Evolutionary conservation across 2,797 vertebrate genomes (phyloP), one percentile per base, ranked within the genome.

Genomic region (Xenops minutus): DNA sequence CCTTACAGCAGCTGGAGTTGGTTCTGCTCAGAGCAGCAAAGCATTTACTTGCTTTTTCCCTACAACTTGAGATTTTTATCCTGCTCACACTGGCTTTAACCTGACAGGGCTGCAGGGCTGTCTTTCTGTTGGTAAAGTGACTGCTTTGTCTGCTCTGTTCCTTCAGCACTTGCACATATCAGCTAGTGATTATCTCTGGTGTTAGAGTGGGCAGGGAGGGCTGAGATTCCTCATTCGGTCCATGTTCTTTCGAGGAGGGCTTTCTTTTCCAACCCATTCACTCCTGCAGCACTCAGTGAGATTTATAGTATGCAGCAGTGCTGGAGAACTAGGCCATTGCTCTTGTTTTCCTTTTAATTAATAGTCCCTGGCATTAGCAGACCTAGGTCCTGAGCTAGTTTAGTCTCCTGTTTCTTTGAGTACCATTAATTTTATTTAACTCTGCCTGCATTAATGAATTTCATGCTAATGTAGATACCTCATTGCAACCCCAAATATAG

Each of bases 361-460:
- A 27, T 61, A 76, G 83, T 63, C 55, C 39, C 39, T 84, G 69
- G 48, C 6, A 4, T 86, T 75, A 84, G 62, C 66, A 74, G 71
- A 77, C 87, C 90, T 88, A 90, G 84, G 22, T 79, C 59, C 66
- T 79, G 77, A 88, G 66, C 71, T 94, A 58, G 58, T 73, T 89
- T 74, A 67, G 71, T 86, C 84, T 86, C 62, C 29, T 30, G 7
- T 56, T 90, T 67, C 73, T 88, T 71, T 69, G 62, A 90, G 69
- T 62, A 86, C n/a, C 29, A 59, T 93, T 88, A 84, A 37, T 91
- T 93, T 75, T 92, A 59, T 83, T 90, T 91, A 56, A 63, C 14
- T 39, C 59, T 87, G 44, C 24, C 43, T 87, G 29, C 29, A n/a
- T 91, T 87, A 80, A 83, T 87, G 68, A 64, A 89, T 88, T 92